Conservation (phyloP, 2,113 vertebrate genomes). For the Periophthalmus modestus region DNA sequence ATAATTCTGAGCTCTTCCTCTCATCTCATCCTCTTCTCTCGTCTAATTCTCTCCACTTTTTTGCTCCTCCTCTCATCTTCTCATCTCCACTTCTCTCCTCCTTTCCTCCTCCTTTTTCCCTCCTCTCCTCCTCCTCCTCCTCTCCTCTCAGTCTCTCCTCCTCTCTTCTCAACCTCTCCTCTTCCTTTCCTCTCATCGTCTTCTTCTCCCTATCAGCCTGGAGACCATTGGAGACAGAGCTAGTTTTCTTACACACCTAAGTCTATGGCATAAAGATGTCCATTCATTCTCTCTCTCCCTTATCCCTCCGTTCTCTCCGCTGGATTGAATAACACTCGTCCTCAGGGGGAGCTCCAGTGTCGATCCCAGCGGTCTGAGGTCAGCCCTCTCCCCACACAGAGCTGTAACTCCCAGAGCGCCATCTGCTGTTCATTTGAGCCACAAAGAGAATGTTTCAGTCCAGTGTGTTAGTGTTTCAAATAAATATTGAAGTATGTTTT, state of each 20-base stretch:
- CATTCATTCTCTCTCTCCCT: conserved; percentile 43
- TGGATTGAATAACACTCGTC: conserved; percentile 57
- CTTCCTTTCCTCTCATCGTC: too few relatives aligned
- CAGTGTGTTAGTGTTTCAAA: background rate
- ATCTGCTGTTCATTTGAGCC: conserved; percentile 36
- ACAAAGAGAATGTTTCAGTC: background rate
- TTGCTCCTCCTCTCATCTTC: background rate
- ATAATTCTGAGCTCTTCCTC: too few relatives aligned
- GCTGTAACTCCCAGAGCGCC: conserved; percentile 13
- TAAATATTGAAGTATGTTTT: background rate
- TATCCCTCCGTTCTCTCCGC: conserved; percentile 46
- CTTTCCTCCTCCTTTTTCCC: too few relatives aligned
- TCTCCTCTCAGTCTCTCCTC: too few relatives aligned
- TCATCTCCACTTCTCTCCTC: too few relatives aligned
- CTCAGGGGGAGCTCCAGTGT: conserved; percentile 39
- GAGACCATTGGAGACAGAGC: conserved; percentile 47
- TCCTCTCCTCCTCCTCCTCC: too few relatives aligned
- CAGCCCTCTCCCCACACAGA: conserved; percentile 7
- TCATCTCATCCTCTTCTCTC: too few relatives aligned
- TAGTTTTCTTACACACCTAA: conserved; percentile 31
- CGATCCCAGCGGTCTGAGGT: conserved; percentile 27
- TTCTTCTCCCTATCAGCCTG: conserved; percentile 3
- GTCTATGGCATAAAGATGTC: conserved; percentile 63
- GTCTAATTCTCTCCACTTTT: too few relatives aligned
- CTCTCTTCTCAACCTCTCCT: too few relatives aligned